Conservation (phyloP, 2,113 vertebrate genomes). For the Cettia cetti region DNA sequence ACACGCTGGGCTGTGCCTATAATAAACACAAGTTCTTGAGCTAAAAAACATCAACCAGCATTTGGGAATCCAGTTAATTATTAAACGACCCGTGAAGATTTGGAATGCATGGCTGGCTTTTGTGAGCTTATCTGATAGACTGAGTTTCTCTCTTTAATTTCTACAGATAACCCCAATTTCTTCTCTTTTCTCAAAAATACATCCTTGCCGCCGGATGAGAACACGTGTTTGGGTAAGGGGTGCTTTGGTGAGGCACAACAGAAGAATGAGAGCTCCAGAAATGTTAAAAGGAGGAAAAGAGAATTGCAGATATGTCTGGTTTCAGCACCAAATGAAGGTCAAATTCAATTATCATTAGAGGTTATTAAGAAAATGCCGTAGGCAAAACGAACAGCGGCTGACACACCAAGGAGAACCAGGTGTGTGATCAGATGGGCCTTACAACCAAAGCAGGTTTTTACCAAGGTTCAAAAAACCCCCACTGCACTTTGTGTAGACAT, state of each 20-base stretch:
- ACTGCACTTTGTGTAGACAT: rapidly evolving
- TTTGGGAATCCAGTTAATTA: constrained; percentile 56
- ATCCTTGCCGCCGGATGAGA: background rate
- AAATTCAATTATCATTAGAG: background rate
- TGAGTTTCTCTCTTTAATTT: background rate
- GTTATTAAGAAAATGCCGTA: background rate
- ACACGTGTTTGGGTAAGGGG: background rate
- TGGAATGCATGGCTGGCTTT: constrained; percentile 1
- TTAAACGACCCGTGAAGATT: constrained; percentile 52
- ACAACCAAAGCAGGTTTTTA: background rate
- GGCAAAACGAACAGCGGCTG: background rate
- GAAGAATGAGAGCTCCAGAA: background rate
- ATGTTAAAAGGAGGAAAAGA: background rate
- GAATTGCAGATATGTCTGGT: background rate
- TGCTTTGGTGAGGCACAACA: background rate
- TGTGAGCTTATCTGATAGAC: background rate
- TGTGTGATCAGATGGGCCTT: background rate
- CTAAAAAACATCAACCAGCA: constrained; percentile 22
- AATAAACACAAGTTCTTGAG: constrained; percentile 15
- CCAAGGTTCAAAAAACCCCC: background rate
- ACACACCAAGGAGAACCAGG: background rate
- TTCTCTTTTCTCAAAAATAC: background rate
- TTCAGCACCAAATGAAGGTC: background rate
- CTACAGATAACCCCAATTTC: background rate
- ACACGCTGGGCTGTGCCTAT: background rate